A percentile compares a stretch with the other conserved stretches of the same genome.
These are phyloP conservation scores for Saturnia pavonia DNA, from an alignment of 2,888 invertebrate species.

Conservation along the genomic window DNA sequence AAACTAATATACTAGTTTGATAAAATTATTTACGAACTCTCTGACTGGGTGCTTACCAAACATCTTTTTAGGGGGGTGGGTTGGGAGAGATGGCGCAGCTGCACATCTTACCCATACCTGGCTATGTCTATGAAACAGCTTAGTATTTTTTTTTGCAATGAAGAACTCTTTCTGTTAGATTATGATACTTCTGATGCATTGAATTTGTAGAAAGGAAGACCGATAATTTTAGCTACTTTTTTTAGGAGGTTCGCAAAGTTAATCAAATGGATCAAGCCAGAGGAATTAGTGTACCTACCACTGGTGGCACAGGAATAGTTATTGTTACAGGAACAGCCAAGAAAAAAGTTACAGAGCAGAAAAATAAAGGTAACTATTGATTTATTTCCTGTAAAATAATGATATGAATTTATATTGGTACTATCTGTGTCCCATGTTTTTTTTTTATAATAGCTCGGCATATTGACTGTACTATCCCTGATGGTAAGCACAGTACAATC, in stretches of 20 bases:
- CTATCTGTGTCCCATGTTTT: not conserved
- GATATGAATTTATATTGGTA: not conserved
- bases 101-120: no score
- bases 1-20: no score
- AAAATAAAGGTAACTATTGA: slow-evolving; percentile 77
- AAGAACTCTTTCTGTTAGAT: not conserved
- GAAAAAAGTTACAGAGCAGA: slow-evolving; percentile 88
- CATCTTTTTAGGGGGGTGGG: no score
- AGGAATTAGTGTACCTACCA: slow-evolving; percentile 70
- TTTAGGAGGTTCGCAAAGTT: slow-evolving; percentile 91
- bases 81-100: no score
- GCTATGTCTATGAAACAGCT: no score
- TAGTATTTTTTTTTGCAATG: no score
- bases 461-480: no score
- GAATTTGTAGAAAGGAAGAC: not conserved
- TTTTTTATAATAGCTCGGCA: no score
- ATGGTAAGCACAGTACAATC: no score
- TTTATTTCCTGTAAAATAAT: not conserved
- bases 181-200: not conserved
- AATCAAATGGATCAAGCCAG: slow-evolving; percentile 86
- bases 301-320: slow-evolving; percentile 83
- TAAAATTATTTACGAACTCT: no score
- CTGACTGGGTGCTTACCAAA: no score
- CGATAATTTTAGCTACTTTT: slow-evolving; percentile 36
- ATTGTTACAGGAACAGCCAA: slow-evolving; percentile 93